Conservation (phyloP, 1,140 invertebrate species). For the Glossosoma conforme region DNA sequence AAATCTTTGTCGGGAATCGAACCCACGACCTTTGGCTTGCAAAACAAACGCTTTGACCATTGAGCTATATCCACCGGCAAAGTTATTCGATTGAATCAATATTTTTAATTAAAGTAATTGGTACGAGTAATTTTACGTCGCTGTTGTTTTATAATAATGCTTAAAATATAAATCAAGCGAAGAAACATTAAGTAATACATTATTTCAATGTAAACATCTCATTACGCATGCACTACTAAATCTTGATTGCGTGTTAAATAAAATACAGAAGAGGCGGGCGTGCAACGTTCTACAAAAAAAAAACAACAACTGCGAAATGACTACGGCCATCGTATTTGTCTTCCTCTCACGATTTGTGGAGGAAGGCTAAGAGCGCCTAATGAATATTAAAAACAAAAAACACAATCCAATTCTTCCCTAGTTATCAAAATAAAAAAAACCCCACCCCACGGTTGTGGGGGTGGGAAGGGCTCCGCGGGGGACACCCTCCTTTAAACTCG, state of each 20-base stretch:
- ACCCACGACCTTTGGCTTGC: too few species aligned
- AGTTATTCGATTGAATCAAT: too few species aligned
- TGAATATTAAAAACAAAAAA: conserved; percentile 32
- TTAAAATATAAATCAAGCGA: too few species aligned
- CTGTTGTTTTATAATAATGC: too few species aligned
- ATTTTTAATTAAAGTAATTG: too few species aligned
- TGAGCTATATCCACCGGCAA: too few species aligned
- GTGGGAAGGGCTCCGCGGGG: conserved; percentile 13
- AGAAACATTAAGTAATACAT: conserved; percentile 14
- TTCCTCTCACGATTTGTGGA: conserved; percentile 26
- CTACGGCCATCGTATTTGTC: conserved; percentile 18
- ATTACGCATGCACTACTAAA: conserved; percentile 23
- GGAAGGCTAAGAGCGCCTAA: conserved; percentile 24
- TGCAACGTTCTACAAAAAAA: conserved; percentile 17
- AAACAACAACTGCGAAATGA: conserved; percentile 12
- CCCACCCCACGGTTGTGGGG: conserved; percentile 36
- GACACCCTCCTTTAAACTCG: conserved; percentile 54
- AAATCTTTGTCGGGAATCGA: too few species aligned
- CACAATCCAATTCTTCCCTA: conserved; percentile 33
- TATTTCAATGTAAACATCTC: conserved; percentile 9
- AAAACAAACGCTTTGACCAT: too few species aligned
- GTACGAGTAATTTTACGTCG: too few species aligned
- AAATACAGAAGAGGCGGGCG: conserved; percentile 8
- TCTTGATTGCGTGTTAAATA: conserved; percentile 25
- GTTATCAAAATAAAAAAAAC: conserved; percentile 53